phyloP scores from a whole-genome alignment of 2,797 vertebrate genomes.

The Cheirogaleus major region DNA sequence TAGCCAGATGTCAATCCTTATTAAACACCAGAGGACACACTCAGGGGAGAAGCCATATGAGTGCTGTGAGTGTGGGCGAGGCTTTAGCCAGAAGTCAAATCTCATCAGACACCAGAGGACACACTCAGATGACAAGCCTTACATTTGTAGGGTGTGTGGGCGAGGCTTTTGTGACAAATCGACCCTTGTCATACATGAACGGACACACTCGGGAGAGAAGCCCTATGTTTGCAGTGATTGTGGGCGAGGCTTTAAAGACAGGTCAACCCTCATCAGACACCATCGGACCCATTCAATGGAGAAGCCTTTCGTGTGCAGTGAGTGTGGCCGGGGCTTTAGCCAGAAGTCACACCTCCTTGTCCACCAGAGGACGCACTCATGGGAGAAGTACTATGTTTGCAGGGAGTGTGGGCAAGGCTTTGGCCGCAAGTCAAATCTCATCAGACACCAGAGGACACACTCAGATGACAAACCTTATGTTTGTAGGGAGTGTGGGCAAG shows the following conservation, averaged over 20 bases:
- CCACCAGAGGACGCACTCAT: neutral
- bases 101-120: neutral
- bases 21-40: neutral
- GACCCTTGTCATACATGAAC: neutral
- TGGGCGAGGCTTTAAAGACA: neutral
- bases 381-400: neutral
- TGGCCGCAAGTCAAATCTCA: neutral
- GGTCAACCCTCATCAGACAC: neutral
- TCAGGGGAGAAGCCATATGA: neutral
- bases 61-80: neutral
- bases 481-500: neutral
- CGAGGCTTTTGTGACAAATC: neutral
- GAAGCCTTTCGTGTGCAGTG: neutral
- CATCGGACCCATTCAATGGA: neutral
- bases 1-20: neutral
- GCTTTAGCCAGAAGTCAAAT: neutral
- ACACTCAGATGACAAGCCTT: neutral
- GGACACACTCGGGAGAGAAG: neutral
- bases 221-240: neutral
- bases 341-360: neutral
- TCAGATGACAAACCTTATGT: neutral
- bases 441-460: neutral
- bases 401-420: neutral
- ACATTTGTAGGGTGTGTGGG: neutral
- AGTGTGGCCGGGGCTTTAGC: neutral